Evolutionary conservation across 2,113 vertebrate species (phyloP).

Genomic region (Suncus etruscus): DNA sequence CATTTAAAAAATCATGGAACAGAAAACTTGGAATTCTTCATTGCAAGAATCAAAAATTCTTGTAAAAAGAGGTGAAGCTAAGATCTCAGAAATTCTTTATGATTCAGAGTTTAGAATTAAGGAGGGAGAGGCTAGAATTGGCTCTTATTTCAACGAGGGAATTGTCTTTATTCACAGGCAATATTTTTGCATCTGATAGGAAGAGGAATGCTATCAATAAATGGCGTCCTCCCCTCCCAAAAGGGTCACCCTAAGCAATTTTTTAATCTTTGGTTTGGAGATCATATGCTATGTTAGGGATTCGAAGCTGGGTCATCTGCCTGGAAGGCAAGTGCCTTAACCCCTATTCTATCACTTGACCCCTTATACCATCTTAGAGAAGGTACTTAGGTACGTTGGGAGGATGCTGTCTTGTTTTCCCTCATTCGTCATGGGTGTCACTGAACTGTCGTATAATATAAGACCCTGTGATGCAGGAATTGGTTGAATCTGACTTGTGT

Average conservation of each 20-base stretch:
- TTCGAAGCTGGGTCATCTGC: no score
- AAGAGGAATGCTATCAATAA: neutral
- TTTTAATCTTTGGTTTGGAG: no score
- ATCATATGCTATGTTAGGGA: no score
- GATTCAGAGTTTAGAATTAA: neutral
- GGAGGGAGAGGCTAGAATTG: neutral
- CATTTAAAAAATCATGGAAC: neutral
- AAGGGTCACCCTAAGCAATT: neutral
- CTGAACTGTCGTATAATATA: neutral
- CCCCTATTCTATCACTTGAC: no score
- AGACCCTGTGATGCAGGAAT: neutral
- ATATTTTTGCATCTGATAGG: conserved; percentile 4
- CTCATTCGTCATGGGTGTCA: neutral
- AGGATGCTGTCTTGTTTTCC: neutral
- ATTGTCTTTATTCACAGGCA: neutral
- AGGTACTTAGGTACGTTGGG: neutral
- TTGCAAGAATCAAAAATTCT: conserved; percentile 5
- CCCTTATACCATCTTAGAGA: neutral
- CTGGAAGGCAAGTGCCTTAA: no score
- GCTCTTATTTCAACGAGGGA: neutral
- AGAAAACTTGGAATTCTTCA: conserved; percentile 1
- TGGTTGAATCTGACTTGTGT: neutral
- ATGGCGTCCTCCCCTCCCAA: neutral
- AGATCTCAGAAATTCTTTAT: neutral
- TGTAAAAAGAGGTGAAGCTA: neutral